Evolutionary conservation across 2,888 invertebrate species (phyloP).

Genomic region (Acronicta leporina): DNA sequence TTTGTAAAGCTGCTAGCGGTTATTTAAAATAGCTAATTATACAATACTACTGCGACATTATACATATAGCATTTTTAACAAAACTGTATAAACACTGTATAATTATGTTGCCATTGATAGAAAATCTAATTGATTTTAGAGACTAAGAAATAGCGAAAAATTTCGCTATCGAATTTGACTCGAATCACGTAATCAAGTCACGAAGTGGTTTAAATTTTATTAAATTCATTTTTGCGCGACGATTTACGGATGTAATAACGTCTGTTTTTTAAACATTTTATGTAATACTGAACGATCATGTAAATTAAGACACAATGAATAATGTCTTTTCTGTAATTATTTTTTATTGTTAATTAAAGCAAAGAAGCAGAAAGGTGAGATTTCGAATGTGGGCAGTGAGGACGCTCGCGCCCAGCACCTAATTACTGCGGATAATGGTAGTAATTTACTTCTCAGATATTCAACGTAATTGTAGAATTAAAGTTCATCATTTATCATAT

Average conservation of each 20-base stretch:
- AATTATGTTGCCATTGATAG: neutral
- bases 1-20: too few relatives aligned
- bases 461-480: slow-evolving; percentile 41
- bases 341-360: slow-evolving; percentile 83
- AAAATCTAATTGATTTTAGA: neutral
- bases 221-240: slow-evolving; percentile 43
- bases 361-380: slow-evolving; percentile 84
- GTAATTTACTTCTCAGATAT: slow-evolving; percentile 60
- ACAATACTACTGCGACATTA: too few relatives aligned
- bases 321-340: slow-evolving; percentile 48
- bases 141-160: neutral
- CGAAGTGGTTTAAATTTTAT: slow-evolving; percentile 30
- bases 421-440: slow-evolving; percentile 79
- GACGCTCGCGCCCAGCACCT: slow-evolving; percentile 72
- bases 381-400: slow-evolving; percentile 76
- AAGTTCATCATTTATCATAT: too few relatives aligned
- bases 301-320: slow-evolving; percentile 44
- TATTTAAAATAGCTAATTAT: too few relatives aligned
- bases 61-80: slow-evolving; percentile 3
- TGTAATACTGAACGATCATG: slow-evolving; percentile 35
- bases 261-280: slow-evolving; percentile 18
- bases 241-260: slow-evolving; percentile 27
- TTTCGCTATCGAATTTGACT: too few relatives aligned
- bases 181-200: neutral
- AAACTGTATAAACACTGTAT: slow-evolving; percentile 6